phyloP scores from a whole-genome alignment of 1,140 invertebrate species.

The Trichonephila inaurata region DNA sequence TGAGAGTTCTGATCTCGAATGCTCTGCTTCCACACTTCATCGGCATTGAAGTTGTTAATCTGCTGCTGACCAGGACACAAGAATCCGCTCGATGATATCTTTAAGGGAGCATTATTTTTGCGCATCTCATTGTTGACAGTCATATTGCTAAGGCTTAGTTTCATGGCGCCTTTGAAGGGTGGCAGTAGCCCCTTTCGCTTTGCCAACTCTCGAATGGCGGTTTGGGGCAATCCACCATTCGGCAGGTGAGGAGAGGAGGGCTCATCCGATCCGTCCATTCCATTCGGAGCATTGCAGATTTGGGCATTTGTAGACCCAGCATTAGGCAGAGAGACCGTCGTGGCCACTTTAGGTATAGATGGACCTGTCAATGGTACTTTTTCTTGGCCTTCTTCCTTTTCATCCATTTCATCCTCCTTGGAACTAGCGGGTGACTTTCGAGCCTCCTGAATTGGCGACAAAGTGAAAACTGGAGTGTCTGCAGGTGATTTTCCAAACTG shows the following conservation, averaged over 20 bases:
- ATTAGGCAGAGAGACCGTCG: constrained; percentile 60
- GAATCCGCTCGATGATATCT: constrained; percentile 75
- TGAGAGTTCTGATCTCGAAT: constrained; percentile 58
- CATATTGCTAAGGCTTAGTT: constrained; percentile 76
- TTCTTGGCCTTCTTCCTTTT: constrained; percentile 59
- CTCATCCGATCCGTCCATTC: constrained; percentile 23
- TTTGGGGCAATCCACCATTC: constrained; percentile 52
- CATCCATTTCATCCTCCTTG: constrained; percentile 77
- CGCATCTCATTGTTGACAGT: constrained; percentile 76
- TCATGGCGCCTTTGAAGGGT: constrained; percentile 70
- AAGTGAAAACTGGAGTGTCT: constrained; percentile 73
- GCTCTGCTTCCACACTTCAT: constrained; percentile 76
- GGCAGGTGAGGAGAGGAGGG: constrained; percentile 33
- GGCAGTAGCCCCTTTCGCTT: constrained; percentile 73
- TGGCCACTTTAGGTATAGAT: constrained; percentile 54
- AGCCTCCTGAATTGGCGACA: constrained; percentile 77
- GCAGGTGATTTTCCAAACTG: constrained; percentile 75
- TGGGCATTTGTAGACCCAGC: not conserved
- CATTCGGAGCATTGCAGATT: constrained; percentile 13
- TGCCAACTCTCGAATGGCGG: constrained; percentile 74
- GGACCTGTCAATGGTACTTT: constrained; percentile 60
- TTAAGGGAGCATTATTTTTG: constrained; percentile 64
- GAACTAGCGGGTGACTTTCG: constrained; percentile 73
- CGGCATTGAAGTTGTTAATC: constrained; percentile 63
- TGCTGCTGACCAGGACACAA: constrained; percentile 71